These are phyloP conservation scores for Melinopterus prodromus DNA, from an alignment of 2,888 invertebrate species.

Conservation along the genomic window DNA sequence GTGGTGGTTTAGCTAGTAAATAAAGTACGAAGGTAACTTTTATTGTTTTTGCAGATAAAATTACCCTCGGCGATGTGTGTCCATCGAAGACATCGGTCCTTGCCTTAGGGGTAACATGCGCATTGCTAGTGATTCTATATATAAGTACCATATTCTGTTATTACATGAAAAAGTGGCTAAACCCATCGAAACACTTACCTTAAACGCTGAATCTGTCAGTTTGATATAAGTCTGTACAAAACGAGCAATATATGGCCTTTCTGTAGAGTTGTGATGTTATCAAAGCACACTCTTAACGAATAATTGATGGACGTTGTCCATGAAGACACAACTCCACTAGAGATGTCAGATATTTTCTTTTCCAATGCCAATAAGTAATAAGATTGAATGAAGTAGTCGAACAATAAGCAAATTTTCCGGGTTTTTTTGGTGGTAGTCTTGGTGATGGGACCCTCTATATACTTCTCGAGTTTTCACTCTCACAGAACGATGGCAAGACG, in stretches of 20 bases:
- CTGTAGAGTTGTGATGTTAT: constrained; percentile 48
- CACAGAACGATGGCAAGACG: constrained; percentile 14
- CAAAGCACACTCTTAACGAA: constrained; percentile 22
- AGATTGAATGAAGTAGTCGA: constrained; percentile 35
- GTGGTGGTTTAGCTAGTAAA: no score
- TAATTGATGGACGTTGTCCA: background rate
- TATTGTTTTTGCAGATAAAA: constrained; percentile 74
- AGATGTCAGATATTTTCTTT: constrained; percentile 44
- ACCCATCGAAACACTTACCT: constrained; percentile 83
- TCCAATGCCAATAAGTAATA: constrained; percentile 29
- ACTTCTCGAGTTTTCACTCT: constrained; percentile 33
- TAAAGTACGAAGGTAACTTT: background rate
- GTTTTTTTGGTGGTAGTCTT: constrained; percentile 51
- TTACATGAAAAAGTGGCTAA: constrained; percentile 92
- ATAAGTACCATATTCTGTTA: constrained; percentile 92
- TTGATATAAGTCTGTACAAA: constrained; percentile 34
- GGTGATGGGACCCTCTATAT: constrained; percentile 48
- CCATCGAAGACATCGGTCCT: constrained; percentile 92
- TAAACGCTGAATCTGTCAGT: constrained; percentile 54
- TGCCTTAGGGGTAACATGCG: constrained; percentile 89
- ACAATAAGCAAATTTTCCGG: constrained; percentile 50
- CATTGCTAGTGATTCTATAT: constrained; percentile 86
- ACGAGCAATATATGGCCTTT: constrained; percentile 44
- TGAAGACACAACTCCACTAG: constrained; percentile 43
- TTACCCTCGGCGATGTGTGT: constrained; percentile 90